Evolutionary conservation across 2,888 invertebrate genomes (phyloP).

Genomic region (Hyposoter dolosus): DNA sequence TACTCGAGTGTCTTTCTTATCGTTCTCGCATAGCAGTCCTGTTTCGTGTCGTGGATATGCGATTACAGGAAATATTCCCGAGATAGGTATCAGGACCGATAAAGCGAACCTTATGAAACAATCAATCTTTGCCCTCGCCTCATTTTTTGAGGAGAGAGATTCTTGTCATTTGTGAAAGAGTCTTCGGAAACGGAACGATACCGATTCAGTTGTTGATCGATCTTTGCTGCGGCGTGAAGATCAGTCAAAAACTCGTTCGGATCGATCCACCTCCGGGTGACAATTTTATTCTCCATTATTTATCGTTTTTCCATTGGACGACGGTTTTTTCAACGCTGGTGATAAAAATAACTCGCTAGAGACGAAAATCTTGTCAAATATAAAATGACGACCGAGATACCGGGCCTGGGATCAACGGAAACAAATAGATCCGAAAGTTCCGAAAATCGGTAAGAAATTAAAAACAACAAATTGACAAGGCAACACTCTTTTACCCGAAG

Average conservation of each 20-base stretch:
- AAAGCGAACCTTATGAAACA: conserved; percentile 2
- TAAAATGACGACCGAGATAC: conserved; percentile 2
- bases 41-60: background rate
- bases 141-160: background rate
- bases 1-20: conserved; percentile 34
- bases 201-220: conserved; percentile 26
- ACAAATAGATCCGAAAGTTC: background rate
- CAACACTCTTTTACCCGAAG: background rate
- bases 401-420: background rate
- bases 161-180: background rate
- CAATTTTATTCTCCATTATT: background rate
- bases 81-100: conserved; percentile 37
- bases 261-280: background rate
- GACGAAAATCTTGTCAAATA: background rate
- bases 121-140: conserved; percentile 29
- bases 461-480: background rate
- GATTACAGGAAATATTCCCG: conserved; percentile 7
- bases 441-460: conserved; percentile 32
- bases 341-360: background rate
- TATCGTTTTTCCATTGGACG: background rate
- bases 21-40: background rate
- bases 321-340: background rate
- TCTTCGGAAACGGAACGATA: background rate
- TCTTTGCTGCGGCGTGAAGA: background rate
- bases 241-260: background rate